Evolutionary conservation across 2,113 vertebrate species (phyloP).

Genomic region (Chamaetylas fuelleborni): DNA sequence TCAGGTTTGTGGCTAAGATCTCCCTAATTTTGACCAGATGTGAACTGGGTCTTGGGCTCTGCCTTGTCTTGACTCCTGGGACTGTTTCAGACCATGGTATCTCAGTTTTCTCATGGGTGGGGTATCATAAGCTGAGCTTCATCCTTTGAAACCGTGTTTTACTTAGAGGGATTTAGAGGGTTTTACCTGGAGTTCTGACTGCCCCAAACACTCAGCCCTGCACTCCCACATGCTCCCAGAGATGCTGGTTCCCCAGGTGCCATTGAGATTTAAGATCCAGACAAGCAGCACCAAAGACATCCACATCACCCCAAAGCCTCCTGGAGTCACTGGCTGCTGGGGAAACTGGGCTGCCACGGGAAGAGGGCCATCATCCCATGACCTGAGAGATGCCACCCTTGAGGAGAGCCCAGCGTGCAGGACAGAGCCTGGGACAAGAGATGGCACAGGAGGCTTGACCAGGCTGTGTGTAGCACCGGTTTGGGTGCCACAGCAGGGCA

Average conservation of each 20-base stretch:
- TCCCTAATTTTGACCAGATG: not conserved
- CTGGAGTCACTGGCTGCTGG: not conserved
- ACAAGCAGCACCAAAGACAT: not conserved
- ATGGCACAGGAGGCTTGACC: not conserved
- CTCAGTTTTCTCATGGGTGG: not conserved
- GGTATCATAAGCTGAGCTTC: not conserved
- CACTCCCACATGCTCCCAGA: not conserved
- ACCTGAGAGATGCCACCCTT: accelerated
- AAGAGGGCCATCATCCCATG: not conserved
- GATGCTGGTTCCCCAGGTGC: not conserved
- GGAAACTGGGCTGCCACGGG: not conserved
- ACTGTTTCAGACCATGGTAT: not conserved
- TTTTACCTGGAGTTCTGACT: not conserved
- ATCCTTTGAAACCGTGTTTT: not conserved
- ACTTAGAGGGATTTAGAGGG: not conserved
- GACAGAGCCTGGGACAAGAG: not conserved
- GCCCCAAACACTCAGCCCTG: not conserved
- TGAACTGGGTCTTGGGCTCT: not conserved
- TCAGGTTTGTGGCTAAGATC: not conserved
- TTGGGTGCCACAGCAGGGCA: not conserved
- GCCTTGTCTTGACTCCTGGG: not conserved
- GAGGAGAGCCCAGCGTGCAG: accelerated
- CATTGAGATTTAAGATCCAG: not conserved
- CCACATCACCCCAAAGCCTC: not conserved
- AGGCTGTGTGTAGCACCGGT: not conserved